These are phyloP conservation scores for Petaurus breviceps DNA, from an alignment of 2,113 vertebrate species.

Conservation along the genomic window DNA sequence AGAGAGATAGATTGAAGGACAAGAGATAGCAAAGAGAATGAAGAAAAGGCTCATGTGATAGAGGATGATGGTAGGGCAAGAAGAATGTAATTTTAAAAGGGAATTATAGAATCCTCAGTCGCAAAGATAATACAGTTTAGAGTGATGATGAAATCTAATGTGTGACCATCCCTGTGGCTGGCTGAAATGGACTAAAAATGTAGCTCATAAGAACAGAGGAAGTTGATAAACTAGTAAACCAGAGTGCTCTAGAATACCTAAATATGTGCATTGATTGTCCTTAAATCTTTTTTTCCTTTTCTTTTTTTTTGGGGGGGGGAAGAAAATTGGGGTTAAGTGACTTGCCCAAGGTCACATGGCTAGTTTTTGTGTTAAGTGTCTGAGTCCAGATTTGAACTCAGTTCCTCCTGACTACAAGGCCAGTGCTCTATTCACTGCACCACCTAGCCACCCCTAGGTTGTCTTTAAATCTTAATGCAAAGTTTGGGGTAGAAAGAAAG, in stretches of 20 bases:
- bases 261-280: not conserved
- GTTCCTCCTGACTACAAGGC: too few relatives aligned
- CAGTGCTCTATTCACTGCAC: too few relatives aligned
- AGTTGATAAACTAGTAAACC: not conserved
- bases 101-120: not conserved
- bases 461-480: not conserved
- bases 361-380: too few relatives aligned
- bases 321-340: too few relatives aligned
- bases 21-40: not conserved
- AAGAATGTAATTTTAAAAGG: not conserved
- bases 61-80: not conserved
- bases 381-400: too few relatives aligned
- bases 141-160: not conserved
- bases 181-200: not conserved
- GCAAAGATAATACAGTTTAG: not conserved
- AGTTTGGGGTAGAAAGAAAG: not conserved
- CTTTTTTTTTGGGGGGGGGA: too few relatives aligned
- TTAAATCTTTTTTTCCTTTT: too few relatives aligned
- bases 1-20: not conserved
- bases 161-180: not conserved
- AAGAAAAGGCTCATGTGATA: not conserved
- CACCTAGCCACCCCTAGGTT: too few relatives aligned
- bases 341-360: too few relatives aligned
- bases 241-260: not conserved
- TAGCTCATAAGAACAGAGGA: not conserved